Base-by-base conservation (phyloP, 2,888 invertebrate species). In the Orthosia gracilis region DNA sequence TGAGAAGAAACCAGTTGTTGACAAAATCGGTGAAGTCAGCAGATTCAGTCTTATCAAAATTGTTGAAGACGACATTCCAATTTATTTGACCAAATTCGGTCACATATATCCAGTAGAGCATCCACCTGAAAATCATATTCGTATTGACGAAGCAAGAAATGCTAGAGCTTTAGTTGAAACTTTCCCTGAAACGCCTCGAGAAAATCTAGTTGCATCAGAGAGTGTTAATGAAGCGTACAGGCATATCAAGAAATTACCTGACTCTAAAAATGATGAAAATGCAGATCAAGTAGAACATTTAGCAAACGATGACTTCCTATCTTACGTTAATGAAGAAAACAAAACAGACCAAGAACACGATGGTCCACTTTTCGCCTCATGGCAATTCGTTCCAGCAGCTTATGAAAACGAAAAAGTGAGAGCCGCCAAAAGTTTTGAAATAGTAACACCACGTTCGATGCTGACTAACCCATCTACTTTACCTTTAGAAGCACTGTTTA, bases 1-100 rank as follows among this genome's bases (percentile, higher is more conserved):
- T n/a, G 97, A 97, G 89, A 96, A 96, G 79, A 94, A 97, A 88
- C 97, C 97, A 0, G 97, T 96, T 21, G 88, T 97, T 2, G 97
- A 98, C 87, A 97, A 97, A 94, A 97, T 98, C 78, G 98, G 98
- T 61, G 97, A 97, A 92, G 97, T 98, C 0, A 98, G 97, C 90
- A 96, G 98, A 83, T 97, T 97, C 52, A 97, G 97, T 83, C 95
- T 97, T 26, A 98, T 98, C 21, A 97, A 98, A 91, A 96, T 98
- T 68, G 97, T 98, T 4, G 97, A 97, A 92, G 97, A 97, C 85
- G 96, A 96, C 87, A 96, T 97, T 18, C 96, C 96, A 63, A 96
- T 96, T 78, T 96, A 96, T 86, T 87, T 96, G 23, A 96, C 96
- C 13, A 96, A 95, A 87, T 90, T 93, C 40, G 94, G 96, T 4